Conservation (phyloP, 1,140 invertebrate genomes). For the Drosophila gunungcola region DNA sequence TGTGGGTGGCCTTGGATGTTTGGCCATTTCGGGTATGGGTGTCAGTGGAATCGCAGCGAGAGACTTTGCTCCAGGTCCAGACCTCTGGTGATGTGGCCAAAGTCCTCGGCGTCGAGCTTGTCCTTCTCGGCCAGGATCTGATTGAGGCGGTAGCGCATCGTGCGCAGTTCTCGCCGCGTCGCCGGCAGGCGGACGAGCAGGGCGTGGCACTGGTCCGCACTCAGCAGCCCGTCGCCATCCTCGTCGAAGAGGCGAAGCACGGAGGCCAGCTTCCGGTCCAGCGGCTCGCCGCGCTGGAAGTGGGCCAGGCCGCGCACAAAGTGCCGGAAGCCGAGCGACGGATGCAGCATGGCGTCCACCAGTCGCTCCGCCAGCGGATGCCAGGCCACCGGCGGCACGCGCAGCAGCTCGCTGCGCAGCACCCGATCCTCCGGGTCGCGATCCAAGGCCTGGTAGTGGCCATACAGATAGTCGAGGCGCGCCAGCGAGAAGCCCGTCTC, state of each 20-base stretch:
- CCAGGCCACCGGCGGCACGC: conserved; percentile 26
- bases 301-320: conserved; percentile 30
- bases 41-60: conserved; percentile 47
- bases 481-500: conserved; percentile 43
- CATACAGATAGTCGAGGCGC: conserved; percentile 51
- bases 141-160: conserved; percentile 46
- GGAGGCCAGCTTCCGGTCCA: conserved; percentile 30
- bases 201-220: conserved; percentile 35
- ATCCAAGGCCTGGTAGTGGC: conserved; percentile 35
- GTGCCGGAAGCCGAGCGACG: conserved; percentile 42
- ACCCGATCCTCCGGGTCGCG: conserved; percentile 34
- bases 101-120: conserved; percentile 28
- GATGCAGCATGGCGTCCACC: conserved; percentile 40
- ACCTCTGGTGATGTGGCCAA: conserved; percentile 47
- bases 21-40: no score
- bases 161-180: conserved; percentile 21
- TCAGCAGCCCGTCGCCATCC: conserved; percentile 47
- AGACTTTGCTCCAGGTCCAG: conserved; percentile 55
- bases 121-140: conserved; percentile 31
- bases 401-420: conserved; percentile 39
- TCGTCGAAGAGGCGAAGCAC: conserved; percentile 38
- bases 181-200: conserved; percentile 32
- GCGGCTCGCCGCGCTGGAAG: conserved; percentile 30
- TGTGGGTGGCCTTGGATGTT: not conserved
- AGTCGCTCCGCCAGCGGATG: conserved; percentile 46